Evolutionary conservation across 2,797 vertebrate genomes (phyloP).

Genomic region (Neosilurus mollespiculum): DNA sequence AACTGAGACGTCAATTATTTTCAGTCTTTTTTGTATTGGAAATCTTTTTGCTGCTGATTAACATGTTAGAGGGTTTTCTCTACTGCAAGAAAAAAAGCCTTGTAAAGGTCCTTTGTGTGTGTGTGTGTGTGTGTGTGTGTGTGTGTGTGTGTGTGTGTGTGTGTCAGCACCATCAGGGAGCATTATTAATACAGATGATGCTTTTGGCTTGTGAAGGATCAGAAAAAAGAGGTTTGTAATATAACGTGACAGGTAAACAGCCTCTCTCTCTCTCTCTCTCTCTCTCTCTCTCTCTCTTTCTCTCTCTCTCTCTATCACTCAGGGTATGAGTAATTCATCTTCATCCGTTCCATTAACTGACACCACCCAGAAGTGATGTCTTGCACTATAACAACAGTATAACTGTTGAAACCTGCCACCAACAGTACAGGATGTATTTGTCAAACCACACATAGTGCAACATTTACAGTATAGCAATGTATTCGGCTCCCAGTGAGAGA

Average conservation of each 20-base stretch:
- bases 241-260: slow-evolving; percentile 21
- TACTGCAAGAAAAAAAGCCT: slow-evolving; percentile 23
- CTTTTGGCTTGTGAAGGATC: slow-evolving; percentile 6
- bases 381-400: background rate
- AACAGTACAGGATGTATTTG: background rate
- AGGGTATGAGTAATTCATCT: slow-evolving; percentile 32
- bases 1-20: background rate
- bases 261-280: background rate
- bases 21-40: background rate
- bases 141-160: no score
- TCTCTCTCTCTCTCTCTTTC: background rate
- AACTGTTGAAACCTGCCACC: slow-evolving; percentile 8
- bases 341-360: slow-evolving; percentile 39
- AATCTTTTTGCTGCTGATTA: background rate
- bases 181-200: slow-evolving; percentile 44
- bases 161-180: slow-evolving; percentile 34
- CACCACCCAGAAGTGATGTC: background rate
- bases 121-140: background rate
- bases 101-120: background rate
- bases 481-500: background rate
- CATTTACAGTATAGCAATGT: background rate
- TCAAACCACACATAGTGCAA: background rate
- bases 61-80: background rate
- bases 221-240: slow-evolving; percentile 24
- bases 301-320: slow-evolving; percentile 4